Evolutionary conservation across 2,888 invertebrate species (phyloP).

Genomic region (Thymelicus acteon): DNA sequence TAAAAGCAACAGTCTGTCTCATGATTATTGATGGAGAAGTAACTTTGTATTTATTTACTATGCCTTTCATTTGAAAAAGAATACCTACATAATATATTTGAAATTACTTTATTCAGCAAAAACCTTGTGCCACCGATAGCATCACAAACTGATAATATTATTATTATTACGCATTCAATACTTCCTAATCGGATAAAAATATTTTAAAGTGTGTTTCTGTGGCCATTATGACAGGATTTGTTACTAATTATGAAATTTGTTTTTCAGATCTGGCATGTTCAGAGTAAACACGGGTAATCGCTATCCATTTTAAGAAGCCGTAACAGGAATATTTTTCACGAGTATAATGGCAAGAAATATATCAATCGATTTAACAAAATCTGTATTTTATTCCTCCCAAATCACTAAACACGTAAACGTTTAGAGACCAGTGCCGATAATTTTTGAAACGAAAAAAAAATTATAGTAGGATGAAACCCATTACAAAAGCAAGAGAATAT

Average conservation of each 20-base stretch:
- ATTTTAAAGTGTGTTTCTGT: not conserved
- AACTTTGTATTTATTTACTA: too few species aligned
- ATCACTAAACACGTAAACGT: too few species aligned
- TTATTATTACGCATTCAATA: not conserved
- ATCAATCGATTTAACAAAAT: not conserved
- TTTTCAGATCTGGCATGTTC: conserved; percentile 43
- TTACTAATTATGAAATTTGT: not conserved
- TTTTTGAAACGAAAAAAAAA: too few species aligned
- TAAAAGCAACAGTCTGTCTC: too few species aligned
- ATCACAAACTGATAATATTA: not conserved
- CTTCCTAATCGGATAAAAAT: not conserved
- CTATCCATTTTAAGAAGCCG: conserved; percentile 38
- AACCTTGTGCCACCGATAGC: too few species aligned
- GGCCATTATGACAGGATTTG: not conserved
- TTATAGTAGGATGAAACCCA: too few species aligned
- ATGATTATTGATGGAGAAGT: too few species aligned
- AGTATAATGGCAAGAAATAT: not conserved
- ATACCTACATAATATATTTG: too few species aligned
- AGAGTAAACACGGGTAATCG: conserved; percentile 38
- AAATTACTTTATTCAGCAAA: too few species aligned
- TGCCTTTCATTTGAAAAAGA: too few species aligned
- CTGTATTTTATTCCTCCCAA: not conserved
- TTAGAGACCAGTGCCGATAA: too few species aligned
- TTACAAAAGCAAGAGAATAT: too few species aligned
- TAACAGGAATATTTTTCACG: not conserved